Evolutionary conservation across 35 echinoderm and acorn worm species (phyloP), one percentile per base, ranked within the genome.

Genomic region (Amphiura filiformis): DNA sequence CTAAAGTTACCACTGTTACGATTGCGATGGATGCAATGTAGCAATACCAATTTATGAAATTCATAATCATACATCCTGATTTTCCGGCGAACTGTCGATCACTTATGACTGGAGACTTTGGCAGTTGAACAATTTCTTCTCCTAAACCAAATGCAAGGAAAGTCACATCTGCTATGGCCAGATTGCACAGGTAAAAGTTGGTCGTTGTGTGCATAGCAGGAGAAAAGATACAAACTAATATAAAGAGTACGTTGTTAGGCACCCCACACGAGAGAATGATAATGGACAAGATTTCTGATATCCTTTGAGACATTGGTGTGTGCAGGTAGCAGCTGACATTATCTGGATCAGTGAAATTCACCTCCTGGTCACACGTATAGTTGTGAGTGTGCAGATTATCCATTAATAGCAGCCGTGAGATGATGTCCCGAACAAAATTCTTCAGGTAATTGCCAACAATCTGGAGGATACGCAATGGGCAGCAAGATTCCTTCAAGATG

Each of bases 181-280:
- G 78, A 41, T 89, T 93, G 38, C 64, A 39, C 0, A 93, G 78
- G 76, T 81, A 89, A 41, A 65, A 86, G 34, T 93, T 93, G 13
- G 87, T 93, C 37, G 86, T 81, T 13, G 87, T 93, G 11, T 81
- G 92, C 87, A 93, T 93, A 4, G 65, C 56, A 44, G 42, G 82
- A 23, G 89, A 75, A 0, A 76, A 81, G n/a, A 81, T 39, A 1
- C 52, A 61, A 0, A 81, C 36, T n/a, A 93, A 75, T 1, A 93
- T 82, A 61, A 93, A 93, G 2, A 86, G 39, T 30, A 40, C 77
- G 41, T 93, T 93, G 32, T 81, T 80, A 20, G 81, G 37, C 23
- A 90, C 30, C 1, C 92, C 92, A 15, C 89, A 76, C 1, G 83
- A 82, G 20, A 93, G 57, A n/a, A 93, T 77, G 26, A 87, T 57